Evolutionary conservation across 2,888 invertebrate genomes (phyloP), one percentile per base, ranked within the genome.

Genomic region (Drosophila quasianomalipes): DNA sequence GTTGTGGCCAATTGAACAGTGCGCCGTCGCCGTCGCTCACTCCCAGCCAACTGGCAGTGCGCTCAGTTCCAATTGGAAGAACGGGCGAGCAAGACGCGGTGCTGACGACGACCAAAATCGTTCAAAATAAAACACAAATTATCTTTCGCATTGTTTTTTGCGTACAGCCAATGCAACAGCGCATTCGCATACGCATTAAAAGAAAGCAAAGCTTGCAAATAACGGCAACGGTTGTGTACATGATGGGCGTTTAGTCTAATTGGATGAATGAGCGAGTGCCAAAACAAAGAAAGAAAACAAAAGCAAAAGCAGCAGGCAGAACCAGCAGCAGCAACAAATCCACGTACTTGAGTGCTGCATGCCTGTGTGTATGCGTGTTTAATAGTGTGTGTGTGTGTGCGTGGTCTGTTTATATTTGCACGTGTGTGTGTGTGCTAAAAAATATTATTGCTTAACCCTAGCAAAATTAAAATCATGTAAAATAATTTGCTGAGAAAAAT

Each of bases 51-150:
- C 58, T 70, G 74, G 39, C 76, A 62, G 49, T 37, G 55, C 83
- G 70, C 85, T 84, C 82, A 83, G 81, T 82, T 83, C 79, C 79
- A 85, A 79, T 83, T 81, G 85, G 83, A 79, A 83, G 81, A 83
- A 79, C 86, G 83, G 79, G 84, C 80, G 84, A 83, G 74, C 70
- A 82, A 86, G 80, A 73, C 76, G 76, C 83, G 74, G 60, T 52
- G 69, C 68, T 78, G 61, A 72, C 63, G 69, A 71, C 81, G 53
- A 72, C 63, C 66, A 41, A 79, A 70, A 79, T 62, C 70, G 76
- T 66, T 79, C 73, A 74, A 76, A 80, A 70, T 67, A 79, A 67
- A 73, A 70, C 55, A 73, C 41, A 76, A 66, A 75, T 58, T 68
- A 64, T 76, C 71, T 52, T 69, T 79, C 67, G 79, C 70, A 74